Evolutionary conservation across 2,113 vertebrate genomes (phyloP).

Genomic region (Podarcis muralis): DNA sequence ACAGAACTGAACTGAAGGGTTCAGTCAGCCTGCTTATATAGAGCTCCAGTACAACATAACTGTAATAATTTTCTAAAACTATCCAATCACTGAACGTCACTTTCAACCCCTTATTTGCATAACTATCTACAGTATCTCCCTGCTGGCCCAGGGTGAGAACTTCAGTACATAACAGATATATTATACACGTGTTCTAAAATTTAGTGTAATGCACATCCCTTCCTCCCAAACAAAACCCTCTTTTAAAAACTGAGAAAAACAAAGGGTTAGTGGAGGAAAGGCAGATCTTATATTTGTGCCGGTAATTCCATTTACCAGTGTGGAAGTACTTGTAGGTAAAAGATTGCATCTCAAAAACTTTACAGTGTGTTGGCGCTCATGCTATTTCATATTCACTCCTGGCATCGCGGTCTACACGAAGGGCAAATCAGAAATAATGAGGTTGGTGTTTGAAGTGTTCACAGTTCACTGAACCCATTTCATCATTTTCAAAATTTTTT

Average conservation of each 20-base stretch:
- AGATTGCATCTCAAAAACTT: not conserved
- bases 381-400: not conserved
- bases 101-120: no score
- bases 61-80: no score
- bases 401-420: not conserved
- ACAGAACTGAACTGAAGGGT: no score
- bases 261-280: not conserved
- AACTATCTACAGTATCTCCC: no score
- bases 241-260: not conserved
- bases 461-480: not conserved
- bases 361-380: not conserved
- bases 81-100: no score
- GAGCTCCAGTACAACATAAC: no score
- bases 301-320: not conserved
- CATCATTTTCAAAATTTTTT: not conserved
- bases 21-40: no score
- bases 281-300: not conserved
- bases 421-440: conserved; percentile 21
- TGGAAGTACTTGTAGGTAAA: not conserved
- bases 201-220: not conserved
- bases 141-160: no score
- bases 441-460: not conserved
- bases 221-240: not conserved
- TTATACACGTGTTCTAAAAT: no score
- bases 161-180: no score